These are phyloP conservation scores for Agrypnus murinus DNA, from an alignment of 2,888 invertebrate genomes.

Conservation along the genomic window DNA sequence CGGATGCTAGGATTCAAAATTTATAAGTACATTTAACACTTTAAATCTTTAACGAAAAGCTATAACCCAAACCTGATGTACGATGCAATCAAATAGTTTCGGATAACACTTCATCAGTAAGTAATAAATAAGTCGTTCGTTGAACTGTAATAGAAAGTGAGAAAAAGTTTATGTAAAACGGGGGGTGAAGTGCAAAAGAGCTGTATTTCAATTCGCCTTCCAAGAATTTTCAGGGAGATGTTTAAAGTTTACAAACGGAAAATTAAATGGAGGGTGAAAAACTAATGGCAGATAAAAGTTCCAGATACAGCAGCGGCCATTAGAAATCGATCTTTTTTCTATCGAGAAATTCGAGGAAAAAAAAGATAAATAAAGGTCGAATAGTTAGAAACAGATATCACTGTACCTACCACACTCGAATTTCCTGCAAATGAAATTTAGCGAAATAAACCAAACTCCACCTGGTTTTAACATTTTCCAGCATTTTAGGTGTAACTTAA, in stretches of 20 bases:
- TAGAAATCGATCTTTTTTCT: constrained; percentile 1
- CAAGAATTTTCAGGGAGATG: constrained; percentile 43
- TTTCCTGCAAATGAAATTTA: too few relatives aligned
- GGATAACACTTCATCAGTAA: constrained; percentile 5
- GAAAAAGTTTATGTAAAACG: constrained; percentile 20
- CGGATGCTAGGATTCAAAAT: too few relatives aligned
- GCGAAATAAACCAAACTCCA: too few relatives aligned
- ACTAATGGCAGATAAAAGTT: constrained; percentile 43
- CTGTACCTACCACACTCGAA: too few relatives aligned
- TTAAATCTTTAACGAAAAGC: not conserved
- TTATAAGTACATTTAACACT: not conserved
- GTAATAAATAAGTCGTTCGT: constrained; percentile 18
- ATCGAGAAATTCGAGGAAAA: not conserved
- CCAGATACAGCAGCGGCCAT: not conserved
- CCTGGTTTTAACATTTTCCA: too few relatives aligned
- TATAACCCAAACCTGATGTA: not conserved
- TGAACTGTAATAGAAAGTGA: constrained; percentile 10
- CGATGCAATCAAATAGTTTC: constrained; percentile 9
- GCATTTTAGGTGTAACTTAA: too few relatives aligned
- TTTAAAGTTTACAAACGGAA: constrained; percentile 36
- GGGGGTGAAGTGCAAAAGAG: constrained; percentile 21
- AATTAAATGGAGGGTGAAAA: constrained; percentile 46
- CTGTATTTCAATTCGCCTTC: constrained; percentile 25
- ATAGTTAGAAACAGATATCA: too few relatives aligned
- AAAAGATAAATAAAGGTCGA: not conserved